Evolutionary conservation across 2,113 vertebrate species (phyloP), one percentile per base, ranked within the genome.

Genomic region (Hippocampus mohnikei): DNA sequence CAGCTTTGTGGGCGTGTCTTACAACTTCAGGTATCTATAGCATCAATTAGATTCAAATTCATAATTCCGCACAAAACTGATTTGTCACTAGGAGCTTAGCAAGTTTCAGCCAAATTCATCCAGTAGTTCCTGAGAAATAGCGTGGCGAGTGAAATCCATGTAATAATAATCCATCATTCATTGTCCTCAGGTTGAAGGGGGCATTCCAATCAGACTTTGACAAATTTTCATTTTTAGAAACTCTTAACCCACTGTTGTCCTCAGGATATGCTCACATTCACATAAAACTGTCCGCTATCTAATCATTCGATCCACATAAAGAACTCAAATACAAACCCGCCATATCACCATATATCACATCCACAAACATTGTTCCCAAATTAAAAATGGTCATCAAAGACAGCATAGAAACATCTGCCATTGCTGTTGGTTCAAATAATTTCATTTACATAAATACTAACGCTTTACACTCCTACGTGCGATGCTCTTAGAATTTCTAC

Each of bases 391-490:
- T 67, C 70, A 76, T 74, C 29, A 65, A 78, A 69, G 69, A 60
- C 27, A 41, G 68, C 9, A 12, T 62, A 53, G 56, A 75, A 71
- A 75, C 70, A 75, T 81, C 73, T 66, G 69, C 77, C 74, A 72
- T 65, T 41, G 29, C 59, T 77, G 1, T 41, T 21, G 66, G 71
- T 72, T 59, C 59, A 75, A 71, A 71, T 18, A 65, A 75, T 66
- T 84, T 76, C 71, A 77, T 56, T 69, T 18, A 61, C 16, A 74
- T 78, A 66, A 84, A 80, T 62, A 67, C 23, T 71, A 70, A 69
- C 67, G 56, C 72, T 73, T 78, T 70, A 70, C 70, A 52, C 77
- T 84, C 83, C 77, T 73, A 78, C 81, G 81, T 77, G 53, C 56
- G 63, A 0, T 23, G n/a, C 67, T 71, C 75, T 25, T 20, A 52